phyloP scores from a whole-genome alignment of 2,797 vertebrate species.

The Bryconaethiops microstoma region DNA sequence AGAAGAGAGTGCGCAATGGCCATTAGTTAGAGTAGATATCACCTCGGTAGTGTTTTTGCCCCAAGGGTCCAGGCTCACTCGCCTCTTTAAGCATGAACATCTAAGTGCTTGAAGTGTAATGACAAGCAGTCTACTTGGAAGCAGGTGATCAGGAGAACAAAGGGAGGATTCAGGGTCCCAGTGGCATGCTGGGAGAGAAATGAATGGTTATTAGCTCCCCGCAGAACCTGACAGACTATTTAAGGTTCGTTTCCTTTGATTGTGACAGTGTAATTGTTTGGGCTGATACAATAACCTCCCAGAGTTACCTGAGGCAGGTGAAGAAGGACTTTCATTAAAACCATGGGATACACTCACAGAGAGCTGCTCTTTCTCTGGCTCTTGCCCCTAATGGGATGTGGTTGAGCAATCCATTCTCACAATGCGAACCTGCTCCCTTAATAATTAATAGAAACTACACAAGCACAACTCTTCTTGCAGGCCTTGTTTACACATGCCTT shows the following conservation, averaged over 20 bases:
- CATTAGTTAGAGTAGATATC: constrained; percentile 61
- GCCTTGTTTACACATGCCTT: constrained; percentile 15
- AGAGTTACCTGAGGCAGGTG: constrained; percentile 80
- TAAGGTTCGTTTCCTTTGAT: constrained; percentile 87
- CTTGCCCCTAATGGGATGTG: constrained; percentile 76
- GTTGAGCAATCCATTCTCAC: constrained; percentile 53
- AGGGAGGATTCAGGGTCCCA: constrained; percentile 80
- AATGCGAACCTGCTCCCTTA: constrained; percentile 46
- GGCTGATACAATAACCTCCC: constrained; percentile 81
- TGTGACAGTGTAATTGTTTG: constrained; percentile 89
- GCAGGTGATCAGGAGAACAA: constrained; percentile 86
- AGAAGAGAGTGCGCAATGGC: constrained; percentile 18
- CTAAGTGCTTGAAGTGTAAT: constrained; percentile 83
- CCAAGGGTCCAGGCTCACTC: constrained; percentile 38
- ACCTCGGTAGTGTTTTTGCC: constrained; percentile 54
- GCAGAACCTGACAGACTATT: constrained; percentile 79
- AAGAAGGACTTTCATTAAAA: constrained; percentile 86
- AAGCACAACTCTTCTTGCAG: constrained; percentile 45
- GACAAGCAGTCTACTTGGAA: constrained; percentile 81
- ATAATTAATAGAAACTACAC: constrained; percentile 55
- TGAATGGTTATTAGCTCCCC: constrained; percentile 83
- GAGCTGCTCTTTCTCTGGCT: constrained; percentile 78
- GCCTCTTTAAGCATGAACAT: constrained; percentile 73
- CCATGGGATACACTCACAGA: constrained; percentile 74
- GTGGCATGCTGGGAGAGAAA: constrained; percentile 83